Percentiles rank a stretch among this genome's conserved stretches.
Evolutionary conservation across 1,140 invertebrate species (phyloP).

Genomic region (Paralvinella palmiformis): DNA sequence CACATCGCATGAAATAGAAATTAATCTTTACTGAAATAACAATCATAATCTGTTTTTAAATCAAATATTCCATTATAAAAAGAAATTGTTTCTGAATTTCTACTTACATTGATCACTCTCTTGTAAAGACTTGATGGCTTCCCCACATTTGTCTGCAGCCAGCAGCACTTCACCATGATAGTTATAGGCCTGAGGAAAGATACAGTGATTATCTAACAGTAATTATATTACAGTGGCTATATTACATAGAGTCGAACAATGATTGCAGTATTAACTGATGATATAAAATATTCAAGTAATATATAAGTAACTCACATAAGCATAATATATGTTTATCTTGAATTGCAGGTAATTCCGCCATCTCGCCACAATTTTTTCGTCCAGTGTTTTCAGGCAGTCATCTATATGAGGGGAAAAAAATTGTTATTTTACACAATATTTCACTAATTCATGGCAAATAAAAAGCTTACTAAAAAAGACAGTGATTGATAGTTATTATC

Average conservation of each 20-base stretch:
- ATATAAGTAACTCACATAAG: slow-evolving; percentile 56
- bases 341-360: slow-evolving; percentile 67
- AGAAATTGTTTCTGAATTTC: too few species aligned
- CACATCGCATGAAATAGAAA: too few species aligned
- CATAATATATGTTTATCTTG: slow-evolving; percentile 61
- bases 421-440: neutral
- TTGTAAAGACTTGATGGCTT: slow-evolving; percentile 61
- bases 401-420: slow-evolving; percentile 36
- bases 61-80: too few species aligned
- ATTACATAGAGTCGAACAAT: too few species aligned
- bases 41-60: too few species aligned
- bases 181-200: slow-evolving; percentile 57
- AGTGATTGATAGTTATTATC: neutral
- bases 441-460: neutral
- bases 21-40: too few species aligned
- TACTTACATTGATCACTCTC: slow-evolving; percentile 57
- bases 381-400: slow-evolving; percentile 56
- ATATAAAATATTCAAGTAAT: neutral
- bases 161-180: slow-evolving; percentile 63
- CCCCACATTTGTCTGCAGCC: slow-evolving; percentile 65
- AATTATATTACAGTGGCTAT: too few species aligned
- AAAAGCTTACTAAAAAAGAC: neutral
- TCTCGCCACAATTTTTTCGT: slow-evolving; percentile 57
- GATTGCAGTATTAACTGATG: neutral
- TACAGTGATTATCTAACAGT: too few species aligned